Conservation (phyloP, 2,113 vertebrate genomes). For the Mixornis gularis region DNA sequence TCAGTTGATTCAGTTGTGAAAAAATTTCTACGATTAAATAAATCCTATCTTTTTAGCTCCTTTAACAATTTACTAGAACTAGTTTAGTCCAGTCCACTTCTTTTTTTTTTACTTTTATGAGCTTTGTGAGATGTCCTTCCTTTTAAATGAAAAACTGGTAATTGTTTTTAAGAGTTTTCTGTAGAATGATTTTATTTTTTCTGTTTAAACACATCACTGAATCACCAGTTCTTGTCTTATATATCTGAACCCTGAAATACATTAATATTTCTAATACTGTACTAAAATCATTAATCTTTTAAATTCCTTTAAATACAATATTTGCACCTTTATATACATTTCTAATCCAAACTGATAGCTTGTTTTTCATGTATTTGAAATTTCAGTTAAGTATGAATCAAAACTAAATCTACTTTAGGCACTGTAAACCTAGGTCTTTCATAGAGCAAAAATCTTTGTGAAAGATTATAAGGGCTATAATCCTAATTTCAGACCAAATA, state of each 20-base stretch:
- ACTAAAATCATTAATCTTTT: not conserved
- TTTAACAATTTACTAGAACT: not conserved
- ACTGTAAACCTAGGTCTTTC: not conserved
- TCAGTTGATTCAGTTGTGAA: not conserved
- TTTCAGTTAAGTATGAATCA: not conserved
- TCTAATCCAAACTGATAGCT: not conserved
- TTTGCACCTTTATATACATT: not conserved
- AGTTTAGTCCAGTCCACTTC: not conserved
- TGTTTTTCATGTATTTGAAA: not conserved
- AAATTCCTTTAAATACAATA: not conserved
- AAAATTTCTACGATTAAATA: not conserved
- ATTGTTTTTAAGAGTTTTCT: not conserved
- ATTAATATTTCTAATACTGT: not conserved
- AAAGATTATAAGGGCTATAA: not conserved
- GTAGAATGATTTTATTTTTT: not conserved
- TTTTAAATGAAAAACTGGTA: not conserved
- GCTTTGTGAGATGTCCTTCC: not conserved
- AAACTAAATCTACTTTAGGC: not conserved
- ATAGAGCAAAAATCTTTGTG: not conserved
- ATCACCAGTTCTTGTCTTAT: not conserved
- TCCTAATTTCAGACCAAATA: conserved; percentile 5
- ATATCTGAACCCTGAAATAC: not conserved
- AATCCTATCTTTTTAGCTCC: not conserved
- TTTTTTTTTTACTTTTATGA: not conserved
- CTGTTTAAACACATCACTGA: not conserved